Base-by-base conservation (phyloP, 2,113 vertebrate species). In the Labrus mixtus region DNA sequence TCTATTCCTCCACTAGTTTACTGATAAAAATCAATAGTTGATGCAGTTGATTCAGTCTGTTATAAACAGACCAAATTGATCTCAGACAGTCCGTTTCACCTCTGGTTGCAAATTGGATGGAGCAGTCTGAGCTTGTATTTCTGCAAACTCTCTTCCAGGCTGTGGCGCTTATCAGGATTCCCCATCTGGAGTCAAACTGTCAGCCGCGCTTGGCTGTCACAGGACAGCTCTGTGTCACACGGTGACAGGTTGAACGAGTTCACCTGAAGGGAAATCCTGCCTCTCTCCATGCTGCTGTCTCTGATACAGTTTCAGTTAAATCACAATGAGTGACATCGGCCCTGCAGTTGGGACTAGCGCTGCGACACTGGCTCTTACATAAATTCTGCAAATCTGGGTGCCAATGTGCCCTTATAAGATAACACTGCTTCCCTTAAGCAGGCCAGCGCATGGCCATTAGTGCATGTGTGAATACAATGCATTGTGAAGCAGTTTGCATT, bases 101-200 rank as follows among this genome's bases (percentile, higher is more conserved):
- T 67, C 60, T 76, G 50, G 22, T 4, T 45, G 33, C 43, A n/a
- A 37, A 58, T 1, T 22, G 15, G 61, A 16, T 10, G 20, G 13
- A 23, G 20, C 33, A 17, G 41, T 68, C 50, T 43, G 58, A 53
- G 70, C 60, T 73, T 39, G 23, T 54, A n/a, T 66, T 20, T 71
- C 45, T 46, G 45, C 12, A 11, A 46, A 46, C 12, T 6, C 60
- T 45, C 39, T 55, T 55, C 19, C 19, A 36, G 55, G 48, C 68
- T 16, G 54, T 23, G 2, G 15, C 15, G 16, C 19, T 72, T 80
- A 76, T 84, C 72, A 54, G 66, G 53, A 81, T 55, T 73, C 70
- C 39, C 36, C 55, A 69, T 84, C 67, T 60, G 33, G 46, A 71
- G 69, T 22, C 68, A 80, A 77, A 74, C 84, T 54, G 50, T 43